Evolutionary conservation across 2,888 invertebrate genomes (phyloP).

Genomic region (Theretra japonica): DNA sequence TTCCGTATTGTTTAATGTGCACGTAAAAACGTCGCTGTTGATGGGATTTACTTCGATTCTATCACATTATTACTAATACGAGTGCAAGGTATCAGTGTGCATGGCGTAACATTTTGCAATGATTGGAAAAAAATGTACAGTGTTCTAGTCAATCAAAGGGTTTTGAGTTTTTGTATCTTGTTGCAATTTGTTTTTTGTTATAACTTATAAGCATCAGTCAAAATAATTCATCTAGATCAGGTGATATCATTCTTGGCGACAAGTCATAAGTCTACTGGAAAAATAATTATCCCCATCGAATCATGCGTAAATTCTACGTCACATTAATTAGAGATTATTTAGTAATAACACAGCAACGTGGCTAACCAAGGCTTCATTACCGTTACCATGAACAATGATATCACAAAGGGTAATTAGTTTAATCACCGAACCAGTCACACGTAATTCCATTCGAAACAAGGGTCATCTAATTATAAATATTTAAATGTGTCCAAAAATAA

Average conservation of each 20-base stretch:
- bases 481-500: conserved; percentile 32
- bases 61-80: too few relatives aligned
- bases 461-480: conserved; percentile 17
- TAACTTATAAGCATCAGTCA: too few relatives aligned
- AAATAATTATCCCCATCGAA: too few relatives aligned
- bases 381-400: conserved; percentile 30
- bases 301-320: not conserved
- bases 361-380: conserved; percentile 21
- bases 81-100: too few relatives aligned
- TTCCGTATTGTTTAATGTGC: not conserved
- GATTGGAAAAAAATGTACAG: too few relatives aligned
- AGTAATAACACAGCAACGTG: not conserved
- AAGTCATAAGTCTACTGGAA: too few relatives aligned
- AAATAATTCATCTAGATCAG: too few relatives aligned
- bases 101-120: too few relatives aligned
- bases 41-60: not conserved
- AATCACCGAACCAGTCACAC: conserved; percentile 10
- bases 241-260: too few relatives aligned
- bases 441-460: conserved; percentile 13
- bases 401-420: conserved; percentile 30
- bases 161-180: too few relatives aligned
- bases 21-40: not conserved
- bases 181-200: too few relatives aligned
- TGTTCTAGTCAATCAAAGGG: too few relatives aligned
- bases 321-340: conserved; percentile 4